These are phyloP conservation scores for Tretioscincus oriximinensis DNA, from an alignment of 2,113 vertebrate genomes.

Conservation along the genomic window DNA sequence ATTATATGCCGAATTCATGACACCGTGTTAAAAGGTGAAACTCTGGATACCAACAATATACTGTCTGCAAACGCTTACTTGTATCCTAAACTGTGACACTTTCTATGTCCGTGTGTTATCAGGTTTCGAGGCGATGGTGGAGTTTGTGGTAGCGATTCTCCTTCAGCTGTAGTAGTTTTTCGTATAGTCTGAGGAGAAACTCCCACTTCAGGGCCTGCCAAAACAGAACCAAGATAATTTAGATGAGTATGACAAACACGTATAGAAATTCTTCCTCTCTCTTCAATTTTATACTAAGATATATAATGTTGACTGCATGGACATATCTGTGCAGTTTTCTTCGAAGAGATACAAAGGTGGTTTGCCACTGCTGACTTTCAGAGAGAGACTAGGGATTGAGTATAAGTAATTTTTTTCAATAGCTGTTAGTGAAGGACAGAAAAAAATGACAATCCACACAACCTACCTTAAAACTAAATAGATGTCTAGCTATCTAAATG, in stretches of 20 bases:
- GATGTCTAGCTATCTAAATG: too few relatives aligned
- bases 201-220: constrained; percentile 84
- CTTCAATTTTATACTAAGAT: neutral
- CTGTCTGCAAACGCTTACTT: constrained; percentile 78
- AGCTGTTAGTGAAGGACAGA: too few relatives aligned
- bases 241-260: neutral
- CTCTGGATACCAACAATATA: neutral
- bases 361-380: too few relatives aligned
- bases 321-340: too few relatives aligned
- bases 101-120: constrained; percentile 92
- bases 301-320: too few relatives aligned
- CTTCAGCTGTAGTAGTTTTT: constrained; percentile 81
- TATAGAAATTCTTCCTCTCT: neutral
- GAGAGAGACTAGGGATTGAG: too few relatives aligned
- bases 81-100: constrained; percentile 97
- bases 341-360: neutral
- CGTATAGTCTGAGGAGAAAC: constrained; percentile 88
- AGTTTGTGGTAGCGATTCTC: constrained; percentile 82
- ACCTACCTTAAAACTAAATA: too few relatives aligned
- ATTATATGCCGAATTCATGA: neutral
- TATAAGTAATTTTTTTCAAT: too few relatives aligned
- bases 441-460: too few relatives aligned
- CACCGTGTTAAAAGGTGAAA: neutral
- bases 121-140: constrained; percentile 93
- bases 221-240: neutral